Evolutionary conservation across 2,888 invertebrate species (phyloP).

Genomic region (Lasioglossum figueresi): DNA sequence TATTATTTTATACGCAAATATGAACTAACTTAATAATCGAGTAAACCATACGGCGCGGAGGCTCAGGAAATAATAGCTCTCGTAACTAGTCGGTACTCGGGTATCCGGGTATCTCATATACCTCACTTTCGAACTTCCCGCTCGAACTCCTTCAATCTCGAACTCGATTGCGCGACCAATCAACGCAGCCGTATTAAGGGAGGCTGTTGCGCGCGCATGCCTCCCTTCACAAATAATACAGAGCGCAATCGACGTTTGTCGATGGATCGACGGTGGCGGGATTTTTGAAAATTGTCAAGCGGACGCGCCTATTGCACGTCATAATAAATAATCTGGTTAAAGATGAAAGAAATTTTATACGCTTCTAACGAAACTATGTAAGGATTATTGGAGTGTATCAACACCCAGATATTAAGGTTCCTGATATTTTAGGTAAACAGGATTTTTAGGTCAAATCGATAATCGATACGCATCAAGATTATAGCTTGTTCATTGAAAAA

Average conservation of each 20-base stretch:
- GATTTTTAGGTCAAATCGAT: neutral
- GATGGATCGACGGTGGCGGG: neutral
- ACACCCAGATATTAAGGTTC: neutral
- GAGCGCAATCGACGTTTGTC: neutral
- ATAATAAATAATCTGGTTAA: no score
- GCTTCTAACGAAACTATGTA: no score
- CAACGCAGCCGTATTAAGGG: conserved; percentile 4
- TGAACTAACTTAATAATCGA: no score
- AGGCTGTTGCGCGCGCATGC: neutral
- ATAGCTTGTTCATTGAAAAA: neutral
- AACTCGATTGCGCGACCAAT: conserved; percentile 7
- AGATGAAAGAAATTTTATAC: no score
- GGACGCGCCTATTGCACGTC: no score
- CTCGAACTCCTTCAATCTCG: conserved; percentile 5
- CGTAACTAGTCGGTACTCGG: no score
- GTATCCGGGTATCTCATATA: no score
- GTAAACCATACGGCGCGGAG: no score
- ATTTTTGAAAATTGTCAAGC: neutral
- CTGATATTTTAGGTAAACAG: neutral
- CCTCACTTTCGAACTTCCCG: neutral
- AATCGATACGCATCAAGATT: neutral
- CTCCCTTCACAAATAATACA: neutral
- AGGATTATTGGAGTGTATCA: neutral
- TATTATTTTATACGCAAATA: no score
- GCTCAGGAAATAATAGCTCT: no score